Base-by-base conservation (phyloP, 2,888 invertebrate species). In the Athripsodes cinereus region DNA sequence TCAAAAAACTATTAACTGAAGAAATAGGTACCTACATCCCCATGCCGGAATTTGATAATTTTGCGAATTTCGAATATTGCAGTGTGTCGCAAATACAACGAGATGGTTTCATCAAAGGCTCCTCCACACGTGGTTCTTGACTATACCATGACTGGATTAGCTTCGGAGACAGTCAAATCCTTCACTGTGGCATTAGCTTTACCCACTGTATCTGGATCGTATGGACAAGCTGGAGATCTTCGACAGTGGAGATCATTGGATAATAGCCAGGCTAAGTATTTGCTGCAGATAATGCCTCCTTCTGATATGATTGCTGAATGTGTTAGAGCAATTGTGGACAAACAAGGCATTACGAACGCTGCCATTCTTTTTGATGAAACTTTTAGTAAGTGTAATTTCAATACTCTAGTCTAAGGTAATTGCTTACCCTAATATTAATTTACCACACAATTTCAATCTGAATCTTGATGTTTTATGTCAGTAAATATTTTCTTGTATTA, bases 311-410 rank as follows among this genome's bases (percentile, higher is more conserved):
- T 94, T 62, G 89, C 93, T 0, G 90, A 92, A 71, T 85, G 89
- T 1, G 83, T 96, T 1, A 78, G 92, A 56, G 87, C 90, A 48
- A 84, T 96, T 65, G 90, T 92, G 2, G 78, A 83, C 0, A 82
- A 85, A 63, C 88, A 93, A 73, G 92, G 94, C 68, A 90, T 96
- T 56, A 90, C 91, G 2, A 94, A 93, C 69, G 93, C 94, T 13
- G 96, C 92, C 5, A 90, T 97, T 52, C 80, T 97, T 49, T 96
- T 91, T 70, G 96, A 97, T 68, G 84, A 88, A 21, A 85, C 86
- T 40, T 95, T 93, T 69, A 86, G 91, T 91, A 71, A 68, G 80
- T 47, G 5, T 40, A 6, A 3, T 6, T 26, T 6, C 26, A 26
- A 26, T 6, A 26, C n/a, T n/a, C n/a, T n/a, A n/a, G n/a, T n/a